These are phyloP conservation scores for Myathropa florea DNA, from an alignment of 2,888 invertebrate genomes.

Conservation along the genomic window DNA sequence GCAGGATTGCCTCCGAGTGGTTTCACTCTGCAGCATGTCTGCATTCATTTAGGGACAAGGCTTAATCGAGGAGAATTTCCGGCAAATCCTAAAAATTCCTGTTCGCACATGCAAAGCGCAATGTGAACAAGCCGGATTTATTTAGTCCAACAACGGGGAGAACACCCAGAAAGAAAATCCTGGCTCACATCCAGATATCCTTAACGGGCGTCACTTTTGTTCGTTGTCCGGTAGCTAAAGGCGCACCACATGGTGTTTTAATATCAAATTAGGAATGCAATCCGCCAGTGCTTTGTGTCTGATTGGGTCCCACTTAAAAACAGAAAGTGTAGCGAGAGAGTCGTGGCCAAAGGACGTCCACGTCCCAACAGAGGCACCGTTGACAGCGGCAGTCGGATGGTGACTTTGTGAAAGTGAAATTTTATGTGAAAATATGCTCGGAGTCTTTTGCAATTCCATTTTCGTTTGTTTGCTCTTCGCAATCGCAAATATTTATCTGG, in stretches of 20 bases:
- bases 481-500: conserved; percentile 63
- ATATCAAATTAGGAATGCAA: conserved; percentile 38
- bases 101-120: conserved; percentile 11
- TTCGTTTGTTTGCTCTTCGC: conserved; percentile 56
- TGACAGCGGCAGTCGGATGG: not conserved
- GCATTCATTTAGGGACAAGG: not conserved
- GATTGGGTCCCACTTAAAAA: conserved; percentile 6
- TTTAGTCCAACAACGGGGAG: not conserved
- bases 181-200: not conserved
- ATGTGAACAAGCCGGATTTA: not conserved
- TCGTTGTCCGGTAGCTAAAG: not conserved
- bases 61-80: not conserved
- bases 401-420: conserved; percentile 29
- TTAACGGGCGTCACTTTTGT: not conserved
- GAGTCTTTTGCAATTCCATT: conserved; percentile 48
- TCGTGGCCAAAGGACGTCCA: conserved; percentile 3
- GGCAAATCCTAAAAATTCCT: conserved; percentile 6
- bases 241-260: conserved; percentile 9
- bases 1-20: not conserved
- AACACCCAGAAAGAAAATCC: not conserved
- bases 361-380: not conserved
- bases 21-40: not conserved
- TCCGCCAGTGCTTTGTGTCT: not conserved
- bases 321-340: not conserved
- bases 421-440: conserved; percentile 48